Base-by-base conservation (phyloP, 2,888 invertebrate genomes). In the Tyria jacobaeae region DNA sequence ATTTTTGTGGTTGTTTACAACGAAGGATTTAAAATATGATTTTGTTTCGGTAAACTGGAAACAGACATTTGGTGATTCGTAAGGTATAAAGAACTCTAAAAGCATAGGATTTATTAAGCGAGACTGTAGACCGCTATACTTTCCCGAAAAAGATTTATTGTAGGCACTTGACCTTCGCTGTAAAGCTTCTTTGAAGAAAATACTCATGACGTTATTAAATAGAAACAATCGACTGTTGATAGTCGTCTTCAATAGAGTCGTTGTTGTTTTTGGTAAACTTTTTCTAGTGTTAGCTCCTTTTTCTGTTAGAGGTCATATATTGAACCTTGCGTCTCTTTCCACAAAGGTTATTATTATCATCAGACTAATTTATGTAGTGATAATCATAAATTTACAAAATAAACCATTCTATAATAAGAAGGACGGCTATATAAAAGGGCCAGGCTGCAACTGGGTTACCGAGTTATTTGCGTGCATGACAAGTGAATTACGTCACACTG, bases 401-500 rank as follows among this genome's bases (percentile, higher is more conserved):
- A 57, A 44, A 53, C 50, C 21, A 56, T 48, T 53, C 64, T 69
- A 64, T 74, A 58, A 64, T 57, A 66, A 73, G 67, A 57, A 70
- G 64, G 70, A 61, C 58, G 60, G 50, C 61, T 31, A 70, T 73
- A 70, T 73, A 71, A 77, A 73, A 75, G 79, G 70, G 76, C 70
- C 66, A 44, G 68, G 71, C 60, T 54, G 56, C 61, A 79, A 83
- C 79, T 79, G 73, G 81, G 84, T 82, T 79, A 81, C 76, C 35
- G 78, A 70, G 81, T 75, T 83, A 82, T 81, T 81, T 77, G 80
- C 78, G 81, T 81, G 80, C 78, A 74, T 76, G 75, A 78, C 70
- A 68, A 70, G 61, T 74, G 70, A 71, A 71, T 84, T 80, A 71
- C 83, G 82, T 81, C 84, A 84, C 70, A 57, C 53, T 64, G 60